Evolutionary conservation across 2,888 invertebrate species (phyloP).

Genomic region (Agonopterix alstromeriana): DNA sequence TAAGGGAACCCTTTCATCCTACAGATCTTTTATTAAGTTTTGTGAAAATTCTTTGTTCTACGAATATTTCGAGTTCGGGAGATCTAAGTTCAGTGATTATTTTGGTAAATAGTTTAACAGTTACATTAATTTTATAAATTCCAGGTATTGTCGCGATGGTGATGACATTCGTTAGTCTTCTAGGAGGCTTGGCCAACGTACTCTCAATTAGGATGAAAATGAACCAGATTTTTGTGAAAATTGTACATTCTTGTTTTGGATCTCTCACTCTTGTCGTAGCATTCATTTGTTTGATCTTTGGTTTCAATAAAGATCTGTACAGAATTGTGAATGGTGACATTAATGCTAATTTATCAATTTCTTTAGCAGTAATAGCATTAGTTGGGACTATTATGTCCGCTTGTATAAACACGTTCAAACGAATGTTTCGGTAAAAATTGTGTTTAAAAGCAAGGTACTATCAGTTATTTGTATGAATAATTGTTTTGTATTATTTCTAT

Average conservation of each 20-base stretch:
- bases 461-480: no score
- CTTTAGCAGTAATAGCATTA: slow-evolving; percentile 31
- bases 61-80: no score
- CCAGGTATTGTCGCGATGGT: slow-evolving; percentile 45
- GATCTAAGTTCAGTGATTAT: no score
- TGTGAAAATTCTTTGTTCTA: no score
- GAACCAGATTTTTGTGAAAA: slow-evolving; percentile 15
- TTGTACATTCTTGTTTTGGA: slow-evolving; percentile 28
- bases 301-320: slow-evolving; percentile 19
- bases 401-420: slow-evolving; percentile 15
- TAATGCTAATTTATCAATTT: slow-evolving; percentile 29
- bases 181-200: slow-evolving; percentile 37
- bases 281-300: slow-evolving; percentile 31
- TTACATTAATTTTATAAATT: slow-evolving; percentile 15
- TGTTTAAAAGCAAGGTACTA: neutral
- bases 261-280: slow-evolving; percentile 31
- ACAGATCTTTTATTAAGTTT: no score
- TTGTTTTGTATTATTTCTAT: no score
- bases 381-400: slow-evolving; percentile 28
- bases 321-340: slow-evolving; percentile 13
- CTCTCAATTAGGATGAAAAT: slow-evolving; percentile 14
- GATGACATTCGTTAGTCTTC: slow-evolving; percentile 33
- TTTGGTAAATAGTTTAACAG: no score
- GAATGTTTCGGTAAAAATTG: slow-evolving; percentile 1
- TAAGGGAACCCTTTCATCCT: no score